phyloP scores from a whole-genome alignment of 2,888 invertebrate genomes.

The Macaria liturata region DNA sequence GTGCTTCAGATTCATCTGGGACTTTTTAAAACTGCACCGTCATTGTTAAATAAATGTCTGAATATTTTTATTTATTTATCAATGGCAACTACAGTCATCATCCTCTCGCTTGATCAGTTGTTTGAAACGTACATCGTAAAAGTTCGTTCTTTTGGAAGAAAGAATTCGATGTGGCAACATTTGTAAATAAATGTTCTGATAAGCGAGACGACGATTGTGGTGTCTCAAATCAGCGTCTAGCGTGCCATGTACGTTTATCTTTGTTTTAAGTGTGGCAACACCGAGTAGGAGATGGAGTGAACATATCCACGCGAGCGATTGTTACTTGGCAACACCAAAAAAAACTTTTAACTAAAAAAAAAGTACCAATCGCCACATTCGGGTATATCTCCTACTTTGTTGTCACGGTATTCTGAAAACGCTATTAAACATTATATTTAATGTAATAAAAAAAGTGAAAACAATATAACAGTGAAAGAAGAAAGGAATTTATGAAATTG shows the following conservation, averaged over 20 bases:
- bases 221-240: slow-evolving; percentile 81
- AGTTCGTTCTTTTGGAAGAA: slow-evolving; percentile 37
- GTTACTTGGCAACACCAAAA: slow-evolving; percentile 56
- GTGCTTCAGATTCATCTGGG: slow-evolving; percentile 79
- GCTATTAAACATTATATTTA: slow-evolving; percentile 36
- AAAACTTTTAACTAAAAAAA: slow-evolving; percentile 9
- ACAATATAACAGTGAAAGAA: slow-evolving; percentile 11
- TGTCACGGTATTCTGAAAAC: slow-evolving; percentile 71
- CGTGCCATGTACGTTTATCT: slow-evolving; percentile 73
- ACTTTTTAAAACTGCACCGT: slow-evolving; percentile 55
- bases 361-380: slow-evolving; percentile 74
- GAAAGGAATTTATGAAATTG: slow-evolving; percentile 17
- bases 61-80: slow-evolving; percentile 50
- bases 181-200: slow-evolving; percentile 41
- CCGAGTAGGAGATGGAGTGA: slow-evolving; percentile 62
- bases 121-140: slow-evolving; percentile 37
- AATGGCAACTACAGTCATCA: slow-evolving; percentile 60
- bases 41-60: slow-evolving; percentile 52
- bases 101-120: slow-evolving; percentile 67
- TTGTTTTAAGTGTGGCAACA: slow-evolving; percentile 70
- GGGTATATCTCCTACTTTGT: slow-evolving; percentile 74
- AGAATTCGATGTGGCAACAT: slow-evolving; percentile 30
- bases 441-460: slow-evolving; percentile 5
- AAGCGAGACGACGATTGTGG: slow-evolving; percentile 77
- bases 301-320: slow-evolving; percentile 60